Conservation (phyloP, 2,113 vertebrate species). For the Sinocyclocheilus grahami region DNA sequence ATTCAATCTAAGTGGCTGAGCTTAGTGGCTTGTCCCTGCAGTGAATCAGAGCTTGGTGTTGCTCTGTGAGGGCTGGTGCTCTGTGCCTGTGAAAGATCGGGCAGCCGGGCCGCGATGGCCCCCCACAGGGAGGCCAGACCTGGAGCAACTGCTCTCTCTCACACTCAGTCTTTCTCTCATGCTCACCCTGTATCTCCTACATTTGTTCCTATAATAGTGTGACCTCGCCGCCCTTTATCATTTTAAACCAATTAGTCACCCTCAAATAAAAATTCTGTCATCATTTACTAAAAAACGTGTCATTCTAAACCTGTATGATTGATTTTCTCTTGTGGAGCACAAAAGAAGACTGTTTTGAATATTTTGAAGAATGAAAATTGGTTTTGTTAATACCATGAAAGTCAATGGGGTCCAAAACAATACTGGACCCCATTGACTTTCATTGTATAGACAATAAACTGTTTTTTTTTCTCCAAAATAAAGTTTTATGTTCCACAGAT, state of each 20-base stretch:
- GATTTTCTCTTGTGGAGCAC: too few relatives aligned
- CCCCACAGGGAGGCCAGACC: constrained; percentile 83
- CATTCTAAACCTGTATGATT: background rate
- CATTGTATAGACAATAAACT: background rate
- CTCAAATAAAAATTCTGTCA: background rate
- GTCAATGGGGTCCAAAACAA: background rate
- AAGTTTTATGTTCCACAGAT: background rate
- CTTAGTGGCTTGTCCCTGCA: constrained; percentile 6
- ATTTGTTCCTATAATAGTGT: constrained; percentile 29
- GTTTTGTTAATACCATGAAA: background rate
- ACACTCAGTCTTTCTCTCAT: constrained; percentile 55
- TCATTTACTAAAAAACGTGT: background rate
- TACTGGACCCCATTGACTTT: background rate
- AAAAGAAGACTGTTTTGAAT: background rate
- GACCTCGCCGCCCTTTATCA: background rate
- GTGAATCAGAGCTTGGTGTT: constrained; percentile 67
- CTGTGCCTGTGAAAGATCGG: constrained; percentile 87
- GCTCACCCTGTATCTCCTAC: constrained; percentile 33
- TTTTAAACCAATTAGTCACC: background rate
- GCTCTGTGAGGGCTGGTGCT: constrained; percentile 68
- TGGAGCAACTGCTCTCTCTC: constrained; percentile 79
- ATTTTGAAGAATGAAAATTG: background rate
- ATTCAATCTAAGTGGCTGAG: background rate
- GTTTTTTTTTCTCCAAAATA: too few relatives aligned
- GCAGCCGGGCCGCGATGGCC: constrained; percentile 85